Evolutionary conservation across 2,888 invertebrate genomes (phyloP).

Genomic region (Ecliptopera silaceata): DNA sequence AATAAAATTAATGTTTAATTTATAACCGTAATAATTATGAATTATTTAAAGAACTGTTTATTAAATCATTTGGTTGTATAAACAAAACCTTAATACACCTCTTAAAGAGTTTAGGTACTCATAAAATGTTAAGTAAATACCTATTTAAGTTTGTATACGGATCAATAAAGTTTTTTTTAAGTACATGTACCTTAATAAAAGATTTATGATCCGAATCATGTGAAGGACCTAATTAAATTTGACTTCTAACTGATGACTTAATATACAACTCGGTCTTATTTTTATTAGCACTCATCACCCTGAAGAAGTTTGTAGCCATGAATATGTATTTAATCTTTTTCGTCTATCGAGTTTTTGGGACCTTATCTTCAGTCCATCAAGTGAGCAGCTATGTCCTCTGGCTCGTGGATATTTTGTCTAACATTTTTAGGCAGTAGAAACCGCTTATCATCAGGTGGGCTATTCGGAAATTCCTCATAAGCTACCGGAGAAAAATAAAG

Average conservation of each 20-base stretch:
- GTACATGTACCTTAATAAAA: slow-evolving; percentile 18
- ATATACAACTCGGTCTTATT: not conserved
- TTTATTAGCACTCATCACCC: no score
- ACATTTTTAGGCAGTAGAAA: no score
- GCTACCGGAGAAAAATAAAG: no score
- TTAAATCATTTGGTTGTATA: slow-evolving; percentile 24
- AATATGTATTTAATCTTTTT: no score
- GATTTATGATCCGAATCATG: slow-evolving; percentile 29
- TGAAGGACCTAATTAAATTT: slow-evolving; percentile 20
- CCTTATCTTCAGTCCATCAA: no score
- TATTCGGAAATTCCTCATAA: no score
- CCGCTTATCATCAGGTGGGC: no score
- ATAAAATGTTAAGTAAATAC: slow-evolving; percentile 19
- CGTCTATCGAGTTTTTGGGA: no score
- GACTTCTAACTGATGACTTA: slow-evolving; percentile 24
- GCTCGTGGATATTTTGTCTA: no score
- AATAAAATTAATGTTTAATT: no score
- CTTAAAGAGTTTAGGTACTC: slow-evolving; percentile 21
- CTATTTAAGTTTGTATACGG: slow-evolving; percentile 22
- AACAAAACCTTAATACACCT: slow-evolving; percentile 20
- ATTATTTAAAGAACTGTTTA: slow-evolving; percentile 27
- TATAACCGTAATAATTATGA: not conserved
- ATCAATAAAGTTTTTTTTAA: slow-evolving; percentile 25
- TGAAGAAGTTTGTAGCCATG: no score
- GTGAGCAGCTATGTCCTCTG: no score